Evolutionary conservation across 2,888 invertebrate genomes (phyloP).

Genomic region (Sminthurides aquaticus): DNA sequence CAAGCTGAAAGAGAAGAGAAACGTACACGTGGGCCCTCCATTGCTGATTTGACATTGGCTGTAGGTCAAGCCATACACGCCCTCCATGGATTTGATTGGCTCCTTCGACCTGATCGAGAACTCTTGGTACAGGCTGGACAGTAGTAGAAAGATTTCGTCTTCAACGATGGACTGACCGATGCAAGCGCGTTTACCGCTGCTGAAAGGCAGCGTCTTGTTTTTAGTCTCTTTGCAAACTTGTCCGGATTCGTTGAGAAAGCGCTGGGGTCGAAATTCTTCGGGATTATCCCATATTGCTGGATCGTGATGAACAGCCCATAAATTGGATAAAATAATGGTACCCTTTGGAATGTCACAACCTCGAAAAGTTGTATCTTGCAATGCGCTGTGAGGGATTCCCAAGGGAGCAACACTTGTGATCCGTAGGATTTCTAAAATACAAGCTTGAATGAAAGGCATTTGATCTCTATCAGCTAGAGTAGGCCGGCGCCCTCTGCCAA

Average conservation of each 20-base stretch:
- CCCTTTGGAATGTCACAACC: not conserved
- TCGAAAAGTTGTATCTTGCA: not conserved
- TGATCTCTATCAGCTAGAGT: not conserved
- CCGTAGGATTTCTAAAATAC: constrained; percentile 1
- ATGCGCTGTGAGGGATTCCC: not conserved
- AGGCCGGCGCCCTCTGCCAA: not conserved
- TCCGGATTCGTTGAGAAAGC: not conserved
- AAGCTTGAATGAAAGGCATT: not conserved
- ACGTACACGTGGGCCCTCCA: too few relatives aligned
- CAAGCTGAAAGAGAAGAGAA: too few relatives aligned
- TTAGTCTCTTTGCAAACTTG: not conserved
- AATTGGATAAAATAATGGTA: not conserved
- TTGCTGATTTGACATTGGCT: too few relatives aligned
- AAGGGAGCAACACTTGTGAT: not conserved
- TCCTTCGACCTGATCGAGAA: not conserved
- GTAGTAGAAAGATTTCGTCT: not conserved
- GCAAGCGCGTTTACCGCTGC: not conserved
- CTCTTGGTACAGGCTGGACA: not conserved
- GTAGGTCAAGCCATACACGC: not conserved
- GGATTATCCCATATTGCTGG: not conserved
- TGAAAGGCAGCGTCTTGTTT: not conserved
- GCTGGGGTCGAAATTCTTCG: not conserved
- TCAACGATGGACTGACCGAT: not conserved
- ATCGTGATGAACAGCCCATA: not conserved
- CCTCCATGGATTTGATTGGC: not conserved